Evolutionary conservation across 1,140 invertebrate species (phyloP), one percentile per base, ranked within the genome.

Genomic region (Meteorus sp.): DNA sequence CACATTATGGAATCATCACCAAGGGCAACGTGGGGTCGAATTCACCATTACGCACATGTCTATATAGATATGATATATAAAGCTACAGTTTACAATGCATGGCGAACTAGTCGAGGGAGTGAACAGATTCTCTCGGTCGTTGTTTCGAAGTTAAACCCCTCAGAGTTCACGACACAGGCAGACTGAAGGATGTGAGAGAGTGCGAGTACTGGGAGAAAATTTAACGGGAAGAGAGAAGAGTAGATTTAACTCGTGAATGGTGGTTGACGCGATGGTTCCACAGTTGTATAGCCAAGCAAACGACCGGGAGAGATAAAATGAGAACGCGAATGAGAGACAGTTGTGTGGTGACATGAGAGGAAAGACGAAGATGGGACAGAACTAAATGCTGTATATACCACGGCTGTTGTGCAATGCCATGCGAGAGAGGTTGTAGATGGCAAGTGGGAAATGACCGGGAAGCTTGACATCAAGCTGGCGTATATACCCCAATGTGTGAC

Each of bases 111-210:
- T 25, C 48, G 57, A 20, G 48, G 48, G 59, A 59, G 60, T 60
- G 62, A 72, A 70, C 68, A 70, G 70, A 72, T 70, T 71, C n/a
- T n/a, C n/a, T n/a, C n/a, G 68, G 65, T 70, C 65, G 70, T 72
- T 68, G 68, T 70, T 70, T 66, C 64, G 59, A 54, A 70, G 66
- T 67, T 67, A 67, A 68, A 64, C 66, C 61, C 65, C 64, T 63
- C 66, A 60, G 61, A 63, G 66, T 64, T 65, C 62, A 61, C 58
- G 63, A 60, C 65, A 62, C 61, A 62, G 47, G 23, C 39, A 55
- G 55, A 56, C 7, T 29, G 37, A 58, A 37, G 17, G 15, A 29
- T 7, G 25, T 9, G 35, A n/a, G 20, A n/a, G 41, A 35, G 31
- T 1, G 27, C 51, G 19, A 51, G 8, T n/a, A n/a, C n/a, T n/a